These are phyloP conservation scores for Belonocnema kinseyi DNA, from an alignment of 1,140 invertebrate species.

Conservation along the genomic window DNA sequence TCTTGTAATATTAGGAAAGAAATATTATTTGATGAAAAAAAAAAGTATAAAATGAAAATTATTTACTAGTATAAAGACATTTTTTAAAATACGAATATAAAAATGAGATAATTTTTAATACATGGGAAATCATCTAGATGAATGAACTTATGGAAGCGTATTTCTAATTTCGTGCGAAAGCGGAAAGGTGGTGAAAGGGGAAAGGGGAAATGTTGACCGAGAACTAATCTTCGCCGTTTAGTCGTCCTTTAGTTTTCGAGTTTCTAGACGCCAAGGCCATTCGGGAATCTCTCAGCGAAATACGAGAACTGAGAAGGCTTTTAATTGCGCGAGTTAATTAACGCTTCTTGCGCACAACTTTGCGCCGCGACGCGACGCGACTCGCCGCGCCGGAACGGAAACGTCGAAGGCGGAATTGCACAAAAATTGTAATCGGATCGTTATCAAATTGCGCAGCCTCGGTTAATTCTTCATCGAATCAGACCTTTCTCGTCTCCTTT, in stretches of 20 bases:
- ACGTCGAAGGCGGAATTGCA: constrained; percentile 18
- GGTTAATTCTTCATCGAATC: neutral
- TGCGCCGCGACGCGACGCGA: neutral
- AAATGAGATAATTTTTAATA: neutral
- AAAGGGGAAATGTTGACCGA: constrained; percentile 11
- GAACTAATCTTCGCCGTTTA: constrained; percentile 19
- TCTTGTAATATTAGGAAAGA: too few relatives aligned
- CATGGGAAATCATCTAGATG: neutral
- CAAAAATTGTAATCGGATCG: constrained; percentile 28
- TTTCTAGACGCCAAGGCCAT: constrained; percentile 27
- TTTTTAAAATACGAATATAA: neutral
- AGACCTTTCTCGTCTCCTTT: neutral
- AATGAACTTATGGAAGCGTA: constrained; percentile 1
- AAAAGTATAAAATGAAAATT: too few relatives aligned
- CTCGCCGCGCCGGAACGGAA: neutral
- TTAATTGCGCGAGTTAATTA: constrained; percentile 28
- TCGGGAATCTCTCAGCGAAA: constrained; percentile 26
- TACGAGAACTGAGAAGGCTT: constrained; percentile 26
- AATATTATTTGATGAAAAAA: too few relatives aligned
- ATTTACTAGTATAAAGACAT: too few relatives aligned
- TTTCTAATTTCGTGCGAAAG: constrained; percentile 23
- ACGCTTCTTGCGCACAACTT: constrained; percentile 29
- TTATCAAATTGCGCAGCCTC: constrained; percentile 23
- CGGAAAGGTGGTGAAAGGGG: neutral
- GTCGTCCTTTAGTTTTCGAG: constrained; percentile 21